Conservation (phyloP, 1,140 invertebrate species). For the Acromyrmex charruanus region DNA sequence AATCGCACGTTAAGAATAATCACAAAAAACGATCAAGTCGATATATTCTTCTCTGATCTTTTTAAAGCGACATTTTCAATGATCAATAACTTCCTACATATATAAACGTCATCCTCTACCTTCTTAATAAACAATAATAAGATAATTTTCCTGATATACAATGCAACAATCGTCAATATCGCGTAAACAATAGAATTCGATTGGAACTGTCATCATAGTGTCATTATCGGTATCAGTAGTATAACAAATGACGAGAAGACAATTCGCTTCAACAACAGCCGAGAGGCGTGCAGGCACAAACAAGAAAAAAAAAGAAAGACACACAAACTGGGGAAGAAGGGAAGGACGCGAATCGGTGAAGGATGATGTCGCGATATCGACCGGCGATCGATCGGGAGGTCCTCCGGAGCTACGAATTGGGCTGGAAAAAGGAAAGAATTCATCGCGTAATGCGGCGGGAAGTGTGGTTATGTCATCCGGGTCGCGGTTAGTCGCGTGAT, state of each 20-base stretch:
- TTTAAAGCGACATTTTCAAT: neutral
- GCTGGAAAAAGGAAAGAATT: neutral
- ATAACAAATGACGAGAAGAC: neutral
- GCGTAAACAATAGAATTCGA: neutral
- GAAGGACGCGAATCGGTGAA: neutral
- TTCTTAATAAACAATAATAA: neutral
- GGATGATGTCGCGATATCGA: neutral
- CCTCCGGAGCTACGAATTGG: neutral
- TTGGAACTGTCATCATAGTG: neutral
- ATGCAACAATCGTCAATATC: slow-evolving; percentile 11
- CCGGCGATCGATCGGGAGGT: slow-evolving; percentile 23
- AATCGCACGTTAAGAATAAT: neutral
- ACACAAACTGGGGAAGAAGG: neutral
- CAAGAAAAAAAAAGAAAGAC: neutral
- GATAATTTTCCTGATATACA: neutral
- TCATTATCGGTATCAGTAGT: neutral
- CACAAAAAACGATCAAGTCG: neutral
- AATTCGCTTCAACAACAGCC: neutral
- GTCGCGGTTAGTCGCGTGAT: slow-evolving; percentile 57
- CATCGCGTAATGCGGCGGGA: neutral
- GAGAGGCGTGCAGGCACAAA: neutral
- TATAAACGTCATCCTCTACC: neutral
- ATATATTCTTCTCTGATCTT: neutral
- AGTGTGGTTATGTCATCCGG: slow-evolving; percentile 80
- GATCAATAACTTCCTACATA: slow-evolving; percentile 11